These are phyloP conservation scores for Brachyhypopomus occidentalis DNA, from an alignment of 2,113 vertebrate species.

Conservation along the genomic window DNA sequence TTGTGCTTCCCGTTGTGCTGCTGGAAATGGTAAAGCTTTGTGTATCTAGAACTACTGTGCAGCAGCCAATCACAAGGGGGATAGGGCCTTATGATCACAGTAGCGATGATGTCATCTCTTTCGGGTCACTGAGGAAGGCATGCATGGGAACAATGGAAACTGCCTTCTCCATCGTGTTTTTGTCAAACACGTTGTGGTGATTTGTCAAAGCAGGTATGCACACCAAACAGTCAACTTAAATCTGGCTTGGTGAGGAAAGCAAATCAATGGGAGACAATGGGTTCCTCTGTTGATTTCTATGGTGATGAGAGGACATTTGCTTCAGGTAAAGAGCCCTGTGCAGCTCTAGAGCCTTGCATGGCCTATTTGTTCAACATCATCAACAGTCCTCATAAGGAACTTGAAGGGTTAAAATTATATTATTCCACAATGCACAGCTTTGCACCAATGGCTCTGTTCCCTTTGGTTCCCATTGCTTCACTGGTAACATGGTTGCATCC, in stretches of 20 bases:
- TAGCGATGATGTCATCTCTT: slow-evolving; percentile 9
- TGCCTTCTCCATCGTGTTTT: background rate
- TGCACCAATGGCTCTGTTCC: background rate
- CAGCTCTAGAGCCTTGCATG: background rate
- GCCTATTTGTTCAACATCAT: background rate
- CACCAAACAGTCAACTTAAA: background rate
- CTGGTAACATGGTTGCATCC: background rate
- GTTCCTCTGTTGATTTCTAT: background rate
- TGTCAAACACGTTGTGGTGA: background rate
- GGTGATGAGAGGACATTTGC: background rate
- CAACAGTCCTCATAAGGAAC: slow-evolving; percentile 17
- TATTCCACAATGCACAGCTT: background rate
- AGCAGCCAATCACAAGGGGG: slow-evolving; percentile 5
- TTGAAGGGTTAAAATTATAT: slow-evolving; percentile 14
- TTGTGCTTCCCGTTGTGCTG: slow-evolving; percentile 28
- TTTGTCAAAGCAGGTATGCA: background rate
- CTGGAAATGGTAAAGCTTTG: slow-evolving; percentile 19
- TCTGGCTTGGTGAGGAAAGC: background rate
- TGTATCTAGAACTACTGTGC: slow-evolving; percentile 11
- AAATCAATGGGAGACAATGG: slow-evolving; percentile 7
- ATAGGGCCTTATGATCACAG: background rate
- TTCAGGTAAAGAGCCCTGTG: background rate
- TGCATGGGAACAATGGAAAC: slow-evolving; percentile 19
- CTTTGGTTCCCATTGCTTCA: background rate
- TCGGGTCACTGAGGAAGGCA: background rate